Base-by-base conservation (phyloP, 2,113 vertebrate species). In the Macroglossus sobrinus region DNA sequence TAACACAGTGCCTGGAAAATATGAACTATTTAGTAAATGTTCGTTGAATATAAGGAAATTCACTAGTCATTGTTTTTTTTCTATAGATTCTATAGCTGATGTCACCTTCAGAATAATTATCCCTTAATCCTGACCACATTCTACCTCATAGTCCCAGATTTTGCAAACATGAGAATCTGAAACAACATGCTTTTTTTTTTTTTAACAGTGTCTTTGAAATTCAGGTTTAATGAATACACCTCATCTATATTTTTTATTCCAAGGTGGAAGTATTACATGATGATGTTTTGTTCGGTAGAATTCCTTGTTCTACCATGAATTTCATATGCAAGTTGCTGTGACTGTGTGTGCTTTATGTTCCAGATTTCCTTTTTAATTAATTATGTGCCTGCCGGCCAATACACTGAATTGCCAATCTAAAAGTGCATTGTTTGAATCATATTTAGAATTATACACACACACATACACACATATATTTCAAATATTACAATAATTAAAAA, bases 21-120 rank as follows among this genome's bases (percentile, higher is more conserved):
- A 45, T 6, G 61, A 93, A 87, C 47, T 40, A 22, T 40, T 80
- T 12, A 72, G 16, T 93, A 86, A 79, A 6, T 45, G 3, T 84
- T 55, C 43, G 45, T 84, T 75, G 19, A 53, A 22, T 84, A 53
- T 66, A 91, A 89, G 19, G 74, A 76, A 79, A 66, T 81, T 19
- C 45, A 79, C 71, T 57, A 74, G 3, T 55, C 43, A 63, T 3
- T 33, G 7, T 28, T 72, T 79, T 50, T 50, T 47, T 80, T 4
- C 35, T 63, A 1, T 59, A 59, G 38, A 35, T 85, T 85, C 33
- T 89, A 0, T 40, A 30, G 21, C 33, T 89, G 45, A 89, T 75
- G 40, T 11, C 21, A 30, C 50, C 71, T 40, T 82, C 38, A 45
- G 33, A 74, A 55, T 72, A 53, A 57, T 11, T 78, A 47, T 38